These are phyloP conservation scores for Brachyhypopomus occidentalis DNA, from an alignment of 2,113 vertebrate genomes.

Conservation along the genomic window DNA sequence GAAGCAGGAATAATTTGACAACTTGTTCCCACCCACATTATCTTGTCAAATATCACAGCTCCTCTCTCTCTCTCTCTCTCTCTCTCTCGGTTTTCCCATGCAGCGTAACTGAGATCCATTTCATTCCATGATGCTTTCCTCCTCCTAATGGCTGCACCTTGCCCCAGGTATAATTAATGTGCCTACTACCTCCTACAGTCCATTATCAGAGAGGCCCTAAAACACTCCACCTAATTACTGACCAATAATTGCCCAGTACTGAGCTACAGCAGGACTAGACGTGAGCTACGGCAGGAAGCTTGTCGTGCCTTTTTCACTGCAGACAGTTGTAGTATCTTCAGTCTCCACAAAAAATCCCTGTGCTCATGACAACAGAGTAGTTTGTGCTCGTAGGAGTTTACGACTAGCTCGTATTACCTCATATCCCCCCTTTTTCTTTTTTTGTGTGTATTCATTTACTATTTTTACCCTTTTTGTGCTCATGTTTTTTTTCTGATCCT, in stretches of 20 bases:
- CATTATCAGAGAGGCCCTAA: conserved; percentile 49
- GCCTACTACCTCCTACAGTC: conserved; percentile 30
- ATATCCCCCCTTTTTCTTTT: conserved; percentile 8
- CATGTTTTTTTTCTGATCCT: not conserved
- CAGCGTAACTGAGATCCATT: too few species aligned
- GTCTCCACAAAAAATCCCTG: not conserved
- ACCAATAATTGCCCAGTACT: conserved; percentile 38
- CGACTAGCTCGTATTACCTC: not conserved
- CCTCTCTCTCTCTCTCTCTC: not conserved
- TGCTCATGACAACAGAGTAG: conserved; percentile 12
- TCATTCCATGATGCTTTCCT: conserved; percentile 37
- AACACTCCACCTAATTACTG: conserved; percentile 49
- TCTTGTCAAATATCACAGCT: not conserved
- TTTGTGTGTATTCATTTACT: not conserved
- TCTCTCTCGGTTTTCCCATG: too few species aligned
- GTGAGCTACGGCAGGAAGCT: not conserved
- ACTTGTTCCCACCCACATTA: not conserved
- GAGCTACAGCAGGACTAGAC: conserved; percentile 11
- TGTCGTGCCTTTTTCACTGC: not conserved
- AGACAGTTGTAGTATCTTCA: not conserved
- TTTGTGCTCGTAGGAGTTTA: conserved; percentile 4
- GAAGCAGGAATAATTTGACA: not conserved
- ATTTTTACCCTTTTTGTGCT: not conserved
- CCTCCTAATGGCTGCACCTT: conserved; percentile 46
- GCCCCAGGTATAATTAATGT: conserved; percentile 45